Conservation (phyloP, 2,797 vertebrate species). For the Chanos chanos region DNA sequence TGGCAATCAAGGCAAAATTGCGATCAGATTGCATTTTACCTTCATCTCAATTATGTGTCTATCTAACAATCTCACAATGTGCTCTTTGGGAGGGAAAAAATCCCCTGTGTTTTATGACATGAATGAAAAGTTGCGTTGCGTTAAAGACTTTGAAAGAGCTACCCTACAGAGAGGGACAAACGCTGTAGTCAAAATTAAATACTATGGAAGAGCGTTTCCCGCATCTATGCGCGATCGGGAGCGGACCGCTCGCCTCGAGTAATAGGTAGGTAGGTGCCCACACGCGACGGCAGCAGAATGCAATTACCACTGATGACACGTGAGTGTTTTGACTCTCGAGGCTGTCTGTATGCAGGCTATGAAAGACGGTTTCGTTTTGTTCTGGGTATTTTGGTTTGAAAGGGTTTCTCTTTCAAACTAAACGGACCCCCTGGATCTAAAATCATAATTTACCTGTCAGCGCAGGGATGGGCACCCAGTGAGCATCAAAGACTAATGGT, state of each 20-base stretch:
- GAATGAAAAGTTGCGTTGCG: constrained; percentile 36
- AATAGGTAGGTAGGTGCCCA: constrained; percentile 24
- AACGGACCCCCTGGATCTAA: constrained; percentile 61
- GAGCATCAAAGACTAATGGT: constrained; percentile 66
- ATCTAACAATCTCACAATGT: constrained; percentile 38
- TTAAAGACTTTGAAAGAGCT: constrained; percentile 25
- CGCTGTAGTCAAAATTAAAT: constrained; percentile 26
- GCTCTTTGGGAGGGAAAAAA: constrained; percentile 30
- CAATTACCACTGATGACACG: constrained; percentile 48
- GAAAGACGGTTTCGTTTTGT: constrained; percentile 64
- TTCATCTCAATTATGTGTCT: constrained; percentile 33
- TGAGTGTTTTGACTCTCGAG: constrained; percentile 60
- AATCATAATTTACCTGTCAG: constrained; percentile 77
- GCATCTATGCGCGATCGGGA: constrained; percentile 1
- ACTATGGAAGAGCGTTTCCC: constrained; percentile 25
- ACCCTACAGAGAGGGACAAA: constrained; percentile 26
- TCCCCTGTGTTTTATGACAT: constrained; percentile 29
- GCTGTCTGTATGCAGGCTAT: constrained; percentile 56
- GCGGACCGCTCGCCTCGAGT: constrained; percentile 26
- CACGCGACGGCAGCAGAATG: constrained; percentile 16
- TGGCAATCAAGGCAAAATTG: constrained; percentile 35
- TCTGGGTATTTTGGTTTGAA: constrained; percentile 62
- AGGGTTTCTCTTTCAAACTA: constrained; percentile 65
- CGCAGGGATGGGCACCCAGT: constrained; percentile 61
- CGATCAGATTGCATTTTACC: constrained; percentile 36